Evolutionary conservation across 2,797 vertebrate genomes (phyloP).

Genomic region (Threskiornis aethiopicus): DNA sequence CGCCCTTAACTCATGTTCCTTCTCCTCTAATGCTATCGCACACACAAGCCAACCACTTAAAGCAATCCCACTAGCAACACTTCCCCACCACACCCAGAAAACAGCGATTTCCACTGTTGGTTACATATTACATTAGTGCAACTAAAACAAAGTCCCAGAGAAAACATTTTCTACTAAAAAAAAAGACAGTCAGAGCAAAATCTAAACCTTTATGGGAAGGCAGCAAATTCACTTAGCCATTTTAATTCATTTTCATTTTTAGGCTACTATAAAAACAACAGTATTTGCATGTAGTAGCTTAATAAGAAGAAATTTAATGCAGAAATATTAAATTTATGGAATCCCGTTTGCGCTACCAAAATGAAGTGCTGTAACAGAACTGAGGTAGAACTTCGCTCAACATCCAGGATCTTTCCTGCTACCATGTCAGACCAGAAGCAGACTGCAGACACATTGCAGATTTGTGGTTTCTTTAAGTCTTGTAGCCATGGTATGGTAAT

Average conservation of each 20-base stretch:
- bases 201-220: background rate
- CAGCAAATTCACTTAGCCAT: background rate
- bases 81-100: background rate
- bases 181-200: background rate
- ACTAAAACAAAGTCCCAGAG: background rate
- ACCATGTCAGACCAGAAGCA: background rate
- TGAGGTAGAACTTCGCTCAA: background rate
- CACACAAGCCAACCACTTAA: background rate
- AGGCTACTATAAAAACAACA: background rate
- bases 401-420: background rate
- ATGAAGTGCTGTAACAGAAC: background rate
- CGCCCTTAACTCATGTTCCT: background rate
- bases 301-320: background rate
- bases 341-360: background rate
- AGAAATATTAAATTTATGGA: background rate
- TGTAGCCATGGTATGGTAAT: background rate
- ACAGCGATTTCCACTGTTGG: background rate
- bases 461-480: background rate
- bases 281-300: background rate
- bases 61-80: background rate
- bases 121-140: background rate
- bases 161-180: background rate
- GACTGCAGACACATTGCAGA: background rate
- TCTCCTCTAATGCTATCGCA: background rate
- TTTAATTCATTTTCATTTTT: background rate